Conservation (phyloP, 2,113 vertebrate genomes). For the Actinemys pallida region DNA sequence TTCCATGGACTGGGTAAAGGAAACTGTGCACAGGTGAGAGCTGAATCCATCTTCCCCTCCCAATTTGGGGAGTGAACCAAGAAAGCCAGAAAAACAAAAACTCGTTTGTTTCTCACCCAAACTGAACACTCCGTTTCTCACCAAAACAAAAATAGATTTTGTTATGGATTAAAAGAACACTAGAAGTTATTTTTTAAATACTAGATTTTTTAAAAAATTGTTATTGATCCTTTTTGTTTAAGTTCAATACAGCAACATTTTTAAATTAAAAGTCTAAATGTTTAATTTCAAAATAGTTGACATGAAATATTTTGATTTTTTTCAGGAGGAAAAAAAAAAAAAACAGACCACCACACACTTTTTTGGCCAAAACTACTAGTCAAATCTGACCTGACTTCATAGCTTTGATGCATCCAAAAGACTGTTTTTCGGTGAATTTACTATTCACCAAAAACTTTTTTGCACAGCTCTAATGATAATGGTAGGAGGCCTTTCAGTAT, state of each 20-base stretch:
- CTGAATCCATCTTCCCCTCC: not conserved
- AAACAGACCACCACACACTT: not conserved
- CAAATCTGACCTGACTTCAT: not conserved
- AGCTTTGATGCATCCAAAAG: not conserved
- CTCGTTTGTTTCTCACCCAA: not conserved
- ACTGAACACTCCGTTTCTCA: not conserved
- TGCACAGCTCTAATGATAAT: not conserved
- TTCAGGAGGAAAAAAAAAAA: not conserved
- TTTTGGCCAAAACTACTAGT: not conserved
- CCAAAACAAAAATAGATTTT: not conserved
- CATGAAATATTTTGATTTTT: not conserved
- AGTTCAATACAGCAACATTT: not conserved
- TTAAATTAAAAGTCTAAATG: not conserved
- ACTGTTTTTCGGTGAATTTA: not conserved
- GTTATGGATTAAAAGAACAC: not conserved
- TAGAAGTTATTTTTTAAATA: not conserved
- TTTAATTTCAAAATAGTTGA: not conserved
- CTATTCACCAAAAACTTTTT: not conserved
- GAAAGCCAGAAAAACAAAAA: not conserved
- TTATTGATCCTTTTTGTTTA: too few relatives aligned
- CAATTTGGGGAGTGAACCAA: not conserved
- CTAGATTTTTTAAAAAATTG: too few relatives aligned
- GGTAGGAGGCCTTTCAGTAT: not conserved
- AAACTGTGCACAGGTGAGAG: not conserved
- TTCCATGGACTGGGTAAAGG: not conserved